These are phyloP conservation scores for Pelvicachromis taeniatus DNA, from an alignment of 2,113 vertebrate species.

Conservation along the genomic window DNA sequence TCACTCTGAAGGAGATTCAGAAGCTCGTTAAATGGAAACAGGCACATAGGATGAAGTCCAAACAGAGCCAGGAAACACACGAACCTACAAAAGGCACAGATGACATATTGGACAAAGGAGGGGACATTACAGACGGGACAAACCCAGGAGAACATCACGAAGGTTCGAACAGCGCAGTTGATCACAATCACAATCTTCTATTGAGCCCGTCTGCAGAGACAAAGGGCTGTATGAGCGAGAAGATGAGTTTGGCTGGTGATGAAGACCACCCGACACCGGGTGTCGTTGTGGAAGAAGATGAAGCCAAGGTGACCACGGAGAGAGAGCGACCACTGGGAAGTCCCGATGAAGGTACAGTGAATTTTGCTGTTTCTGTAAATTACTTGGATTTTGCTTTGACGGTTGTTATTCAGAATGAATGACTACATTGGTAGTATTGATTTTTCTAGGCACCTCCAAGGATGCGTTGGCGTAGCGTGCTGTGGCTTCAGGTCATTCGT, in stretches of 20 bases:
- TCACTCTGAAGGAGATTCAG: slow-evolving; percentile 21
- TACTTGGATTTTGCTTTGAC: neutral
- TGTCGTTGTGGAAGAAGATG: neutral
- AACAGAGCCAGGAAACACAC: neutral
- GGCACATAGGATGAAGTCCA: neutral
- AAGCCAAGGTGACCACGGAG: neutral
- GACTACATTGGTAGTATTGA: neutral
- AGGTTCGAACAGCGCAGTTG: neutral
- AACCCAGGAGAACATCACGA: neutral
- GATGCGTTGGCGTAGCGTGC: neutral
- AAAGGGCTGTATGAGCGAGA: neutral
- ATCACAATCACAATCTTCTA: neutral
- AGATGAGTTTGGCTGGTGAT: neutral
- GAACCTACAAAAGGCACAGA: neutral
- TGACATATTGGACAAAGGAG: neutral
- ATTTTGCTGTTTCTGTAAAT: neutral
- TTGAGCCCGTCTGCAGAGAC: neutral
- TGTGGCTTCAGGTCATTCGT: neutral
- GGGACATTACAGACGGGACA: neutral
- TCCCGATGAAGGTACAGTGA: slow-evolving; percentile 19
- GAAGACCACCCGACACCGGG: too few species aligned
- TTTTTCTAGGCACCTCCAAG: neutral
- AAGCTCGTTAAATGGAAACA: slow-evolving; percentile 9
- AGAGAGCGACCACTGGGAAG: neutral
- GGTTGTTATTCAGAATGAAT: neutral